phyloP scores from a whole-genome alignment of 1,140 invertebrate genomes.

The Drosophila tristis region DNA sequence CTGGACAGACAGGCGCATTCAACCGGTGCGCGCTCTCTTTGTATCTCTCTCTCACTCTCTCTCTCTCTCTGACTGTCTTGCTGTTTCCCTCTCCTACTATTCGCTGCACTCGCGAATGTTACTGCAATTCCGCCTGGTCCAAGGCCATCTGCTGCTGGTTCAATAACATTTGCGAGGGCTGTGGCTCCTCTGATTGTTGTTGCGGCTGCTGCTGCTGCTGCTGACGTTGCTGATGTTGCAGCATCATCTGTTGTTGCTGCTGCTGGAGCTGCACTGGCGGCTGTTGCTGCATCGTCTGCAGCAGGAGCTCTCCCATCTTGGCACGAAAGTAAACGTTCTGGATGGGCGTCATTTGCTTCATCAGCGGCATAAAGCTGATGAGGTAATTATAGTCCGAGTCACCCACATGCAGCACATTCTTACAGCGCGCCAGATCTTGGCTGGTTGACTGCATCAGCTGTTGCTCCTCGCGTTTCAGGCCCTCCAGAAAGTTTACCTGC shows the following conservation, averaged over 20 bases:
- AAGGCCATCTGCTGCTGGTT: constrained; percentile 76
- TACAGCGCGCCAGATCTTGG: constrained; percentile 70
- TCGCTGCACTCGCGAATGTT: constrained; percentile 10
- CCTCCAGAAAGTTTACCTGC: constrained; percentile 73
- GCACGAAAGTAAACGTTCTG: constrained; percentile 77
- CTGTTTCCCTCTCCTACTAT: constrained; percentile 26
- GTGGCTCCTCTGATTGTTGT: constrained; percentile 26
- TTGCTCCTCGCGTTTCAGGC: constrained; percentile 71
- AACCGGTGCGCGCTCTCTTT: constrained; percentile 40
- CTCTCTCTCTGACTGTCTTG: constrained; percentile 17
- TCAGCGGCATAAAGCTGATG: constrained; percentile 76
- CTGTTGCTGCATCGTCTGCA: constrained; percentile 74
- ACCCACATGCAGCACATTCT: constrained; percentile 68
- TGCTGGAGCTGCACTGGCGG: constrained; percentile 24
- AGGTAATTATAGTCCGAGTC: constrained; percentile 81
- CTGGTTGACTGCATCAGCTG: constrained; percentile 77
- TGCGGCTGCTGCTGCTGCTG: constrained; percentile 26
- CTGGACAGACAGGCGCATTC: constrained; percentile 10
- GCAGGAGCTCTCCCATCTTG: constrained; percentile 73
- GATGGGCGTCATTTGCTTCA: constrained; percentile 77
- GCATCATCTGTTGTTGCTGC: constrained; percentile 27
- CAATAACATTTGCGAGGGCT: constrained; percentile 70
- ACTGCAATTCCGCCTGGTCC: constrained; percentile 74
- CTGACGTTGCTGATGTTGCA: constrained; percentile 23
- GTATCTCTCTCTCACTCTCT: constrained; percentile 16